phyloP scores from a whole-genome alignment of 2,888 invertebrate species.

The Acanthosepion esculentum region DNA sequence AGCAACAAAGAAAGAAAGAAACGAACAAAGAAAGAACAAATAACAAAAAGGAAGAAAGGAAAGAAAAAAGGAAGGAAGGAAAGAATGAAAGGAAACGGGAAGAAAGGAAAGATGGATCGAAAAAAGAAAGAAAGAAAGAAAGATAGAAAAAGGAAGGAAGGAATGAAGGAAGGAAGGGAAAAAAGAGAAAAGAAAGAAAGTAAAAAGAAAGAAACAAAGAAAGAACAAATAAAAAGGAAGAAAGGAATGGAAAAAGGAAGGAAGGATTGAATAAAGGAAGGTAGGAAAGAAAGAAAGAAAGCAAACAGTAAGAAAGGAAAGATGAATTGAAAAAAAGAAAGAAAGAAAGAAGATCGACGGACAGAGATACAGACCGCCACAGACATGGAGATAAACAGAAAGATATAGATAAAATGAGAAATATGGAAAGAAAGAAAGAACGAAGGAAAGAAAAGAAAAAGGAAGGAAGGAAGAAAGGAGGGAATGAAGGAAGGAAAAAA shows the following conservation, averaged over 20 bases:
- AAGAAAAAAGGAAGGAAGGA: background rate
- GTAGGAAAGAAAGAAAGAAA: background rate
- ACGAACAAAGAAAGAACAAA: background rate
- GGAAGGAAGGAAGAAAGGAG: too few species aligned
- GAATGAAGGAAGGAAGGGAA: too few species aligned
- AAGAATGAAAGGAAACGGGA: background rate
- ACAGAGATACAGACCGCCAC: background rate
- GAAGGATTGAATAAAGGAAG: fast-evolving
- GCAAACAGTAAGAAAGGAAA: background rate
- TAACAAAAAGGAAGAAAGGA: too few species aligned
- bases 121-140: background rate
- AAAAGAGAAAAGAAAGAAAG: background rate
- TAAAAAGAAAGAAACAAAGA: background rate
- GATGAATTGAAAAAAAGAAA: background rate
- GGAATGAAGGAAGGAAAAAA: too few species aligned
- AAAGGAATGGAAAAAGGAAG: background rate
- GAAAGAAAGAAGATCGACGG: background rate
- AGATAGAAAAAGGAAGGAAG: background rate
- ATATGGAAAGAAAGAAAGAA: background rate
- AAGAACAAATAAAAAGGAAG: too few species aligned
- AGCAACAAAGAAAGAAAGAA: background rate
- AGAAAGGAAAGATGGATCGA: background rate
- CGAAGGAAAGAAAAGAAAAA: background rate
- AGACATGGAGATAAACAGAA: background rate
- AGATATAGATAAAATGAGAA: background rate